Evolutionary conservation across 2,113 vertebrate species (phyloP).

Genomic region (Stegastes partitus): DNA sequence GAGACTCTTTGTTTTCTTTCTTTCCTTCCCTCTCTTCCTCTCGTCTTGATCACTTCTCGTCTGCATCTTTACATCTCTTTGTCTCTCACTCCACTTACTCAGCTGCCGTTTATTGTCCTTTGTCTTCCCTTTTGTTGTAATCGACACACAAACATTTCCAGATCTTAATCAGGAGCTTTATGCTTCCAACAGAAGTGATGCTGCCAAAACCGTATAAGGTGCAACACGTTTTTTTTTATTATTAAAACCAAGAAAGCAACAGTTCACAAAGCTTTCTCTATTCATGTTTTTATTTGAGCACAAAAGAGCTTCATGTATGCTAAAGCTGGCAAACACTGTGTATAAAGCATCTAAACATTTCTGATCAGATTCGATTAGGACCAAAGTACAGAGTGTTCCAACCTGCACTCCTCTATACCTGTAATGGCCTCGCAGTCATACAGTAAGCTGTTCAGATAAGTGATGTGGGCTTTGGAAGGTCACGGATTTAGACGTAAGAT

Average conservation of each 20-base stretch:
- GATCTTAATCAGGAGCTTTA: background rate
- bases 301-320: background rate
- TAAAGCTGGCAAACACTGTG: background rate
- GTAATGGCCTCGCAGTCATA: background rate
- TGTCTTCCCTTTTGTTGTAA: background rate
- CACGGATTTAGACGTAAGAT: background rate
- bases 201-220: background rate
- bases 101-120: background rate
- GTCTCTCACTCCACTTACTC: conserved; percentile 6
- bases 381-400: no score
- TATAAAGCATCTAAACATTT: conserved; percentile 1
- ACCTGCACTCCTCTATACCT: background rate
- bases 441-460: background rate
- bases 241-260: background rate
- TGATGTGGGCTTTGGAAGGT: no score
- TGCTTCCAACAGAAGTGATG: background rate
- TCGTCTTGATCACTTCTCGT: conserved; percentile 30
- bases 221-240: background rate
- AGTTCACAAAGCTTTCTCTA: background rate
- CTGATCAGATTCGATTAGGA: no score
- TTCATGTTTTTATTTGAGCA: background rate
- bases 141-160: background rate
- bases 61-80: conserved; percentile 34
- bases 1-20: conserved; percentile 42
- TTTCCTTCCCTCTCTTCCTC: conserved; percentile 20